Conservation (phyloP, 2,113 vertebrate species). For the Nettapus auritus region DNA sequence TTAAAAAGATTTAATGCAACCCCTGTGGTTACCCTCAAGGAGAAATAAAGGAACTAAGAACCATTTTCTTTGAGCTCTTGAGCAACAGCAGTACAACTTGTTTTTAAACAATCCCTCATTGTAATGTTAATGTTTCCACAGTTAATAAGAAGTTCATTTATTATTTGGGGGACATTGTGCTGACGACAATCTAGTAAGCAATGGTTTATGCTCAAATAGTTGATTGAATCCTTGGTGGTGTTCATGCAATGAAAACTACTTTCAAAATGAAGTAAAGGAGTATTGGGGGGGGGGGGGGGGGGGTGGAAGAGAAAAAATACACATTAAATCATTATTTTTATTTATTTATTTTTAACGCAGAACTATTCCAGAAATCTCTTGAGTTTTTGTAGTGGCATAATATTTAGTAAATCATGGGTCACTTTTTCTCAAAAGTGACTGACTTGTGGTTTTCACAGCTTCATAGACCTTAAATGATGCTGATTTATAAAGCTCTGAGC, state of each 20-base stretch:
- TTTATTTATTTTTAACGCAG: neutral
- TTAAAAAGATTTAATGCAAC: conserved; percentile 75
- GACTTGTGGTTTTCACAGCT: neutral
- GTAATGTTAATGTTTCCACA: conserved; percentile 73
- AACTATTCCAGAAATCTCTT: neutral
- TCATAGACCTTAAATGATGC: neutral
- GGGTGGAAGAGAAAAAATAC: neutral
- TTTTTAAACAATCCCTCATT: conserved; percentile 72
- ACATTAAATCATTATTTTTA: neutral
- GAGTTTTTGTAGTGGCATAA: neutral
- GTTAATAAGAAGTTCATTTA: conserved; percentile 74
- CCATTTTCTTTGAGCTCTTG: conserved; percentile 67
- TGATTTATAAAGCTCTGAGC: neutral
- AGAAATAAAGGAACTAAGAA: conserved; percentile 67
- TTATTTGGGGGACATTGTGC: conserved; percentile 66
- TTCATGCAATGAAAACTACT: neutral
- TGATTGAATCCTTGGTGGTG: conserved; percentile 23
- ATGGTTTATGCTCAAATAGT: neutral
- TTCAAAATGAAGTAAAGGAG: neutral
- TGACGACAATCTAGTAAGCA: conserved; percentile 56
- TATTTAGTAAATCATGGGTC: neutral
- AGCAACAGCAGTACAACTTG: conserved; percentile 70
- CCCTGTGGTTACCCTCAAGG: conserved; percentile 66
- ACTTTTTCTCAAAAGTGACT: neutral
- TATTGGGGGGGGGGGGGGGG: fast-evolving